phyloP scores from a whole-genome alignment of 2,888 invertebrate species.

The Cistogaster globosa region DNA sequence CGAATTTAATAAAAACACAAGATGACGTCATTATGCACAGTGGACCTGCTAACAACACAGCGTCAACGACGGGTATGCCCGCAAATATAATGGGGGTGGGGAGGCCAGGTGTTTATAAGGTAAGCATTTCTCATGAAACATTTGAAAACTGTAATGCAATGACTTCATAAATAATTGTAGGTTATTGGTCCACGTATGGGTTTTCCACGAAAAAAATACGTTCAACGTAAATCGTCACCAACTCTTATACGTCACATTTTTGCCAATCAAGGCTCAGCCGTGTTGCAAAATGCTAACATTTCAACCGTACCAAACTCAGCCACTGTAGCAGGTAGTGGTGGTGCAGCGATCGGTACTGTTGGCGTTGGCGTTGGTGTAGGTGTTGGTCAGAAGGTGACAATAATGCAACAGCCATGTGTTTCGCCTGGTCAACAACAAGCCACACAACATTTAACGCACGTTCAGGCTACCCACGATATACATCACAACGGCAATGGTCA shows the following conservation, averaged over 20 bases:
- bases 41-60: slow-evolving; percentile 74
- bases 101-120: slow-evolving; percentile 82
- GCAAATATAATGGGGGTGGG: slow-evolving; percentile 80
- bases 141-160: neutral
- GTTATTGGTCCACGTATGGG: slow-evolving; percentile 82
- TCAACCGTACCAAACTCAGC: slow-evolving; percentile 59
- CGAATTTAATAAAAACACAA: slow-evolving; percentile 76
- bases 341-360: slow-evolving; percentile 54
- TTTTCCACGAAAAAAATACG: slow-evolving; percentile 83
- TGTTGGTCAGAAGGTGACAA: slow-evolving; percentile 71
- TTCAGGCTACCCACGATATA: slow-evolving; percentile 75
- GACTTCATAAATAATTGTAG: slow-evolving; percentile 71
- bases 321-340: slow-evolving; percentile 56
- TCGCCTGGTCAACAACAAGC: slow-evolving; percentile 70
- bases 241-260: slow-evolving; percentile 87
- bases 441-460: slow-evolving; percentile 71
- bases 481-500: slow-evolving; percentile 86
- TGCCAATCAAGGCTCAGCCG: slow-evolving; percentile 72
- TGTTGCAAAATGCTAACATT: slow-evolving; percentile 73
- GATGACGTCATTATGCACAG: slow-evolving; percentile 73
- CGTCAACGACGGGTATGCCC: slow-evolving; percentile 75
- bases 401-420: slow-evolving; percentile 75
- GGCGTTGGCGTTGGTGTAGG: slow-evolving; percentile 63
- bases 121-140: slow-evolving; percentile 54
- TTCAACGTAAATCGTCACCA: slow-evolving; percentile 85